Evolutionary conservation across 2,113 vertebrate species (phyloP), one percentile per base, ranked within the genome.

Genomic region (Hippocampus mohnikei): DNA sequence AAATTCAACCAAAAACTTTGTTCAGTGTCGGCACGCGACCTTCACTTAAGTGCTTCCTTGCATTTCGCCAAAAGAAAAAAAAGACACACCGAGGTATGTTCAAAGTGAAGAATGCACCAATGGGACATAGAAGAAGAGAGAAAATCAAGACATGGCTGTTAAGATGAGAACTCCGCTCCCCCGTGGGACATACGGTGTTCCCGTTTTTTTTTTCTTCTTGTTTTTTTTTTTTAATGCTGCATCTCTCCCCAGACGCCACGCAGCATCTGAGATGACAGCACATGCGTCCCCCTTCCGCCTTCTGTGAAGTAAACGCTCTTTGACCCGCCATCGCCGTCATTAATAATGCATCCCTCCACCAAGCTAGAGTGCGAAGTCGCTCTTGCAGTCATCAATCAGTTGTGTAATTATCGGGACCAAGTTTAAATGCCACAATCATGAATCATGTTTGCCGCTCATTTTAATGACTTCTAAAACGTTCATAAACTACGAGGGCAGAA

Each of bases 351-450:
- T 46, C 29, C 44, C 42, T 72, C 56, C 79, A 65, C 75, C 84
- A 79, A 73, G 59, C 56, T 53, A 67, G 29, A 77, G 52, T 65
- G 16, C 27, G 44, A 66, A 75, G 64, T 81, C 63, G 64, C 44
- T 21, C 66, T 53, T 4, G 5, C 46, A 21, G 29, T 75, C 81
- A 84, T 85, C 77, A 81, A 82, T 88, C 81, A 86, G 77, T 76
- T 27, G 8, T 59, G 46, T 79, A 81, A 85, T 77, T 69, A 77
- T 72, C 41, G 75, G 70, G 23, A 80, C 75, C 77, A 67, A 48
- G 62, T 82, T 72, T 63, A 81, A 87, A 86, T 76, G 74, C 15
- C 81, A 80, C 37, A 78, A 75, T 53, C 41, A 85, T 84, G 77
- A 53, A 76, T 85, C 76, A 64, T 77, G 74, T 72, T 72, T 72